phyloP scores from a whole-genome alignment of 1,140 invertebrate species.

The Neotoxoptera formosana region DNA sequence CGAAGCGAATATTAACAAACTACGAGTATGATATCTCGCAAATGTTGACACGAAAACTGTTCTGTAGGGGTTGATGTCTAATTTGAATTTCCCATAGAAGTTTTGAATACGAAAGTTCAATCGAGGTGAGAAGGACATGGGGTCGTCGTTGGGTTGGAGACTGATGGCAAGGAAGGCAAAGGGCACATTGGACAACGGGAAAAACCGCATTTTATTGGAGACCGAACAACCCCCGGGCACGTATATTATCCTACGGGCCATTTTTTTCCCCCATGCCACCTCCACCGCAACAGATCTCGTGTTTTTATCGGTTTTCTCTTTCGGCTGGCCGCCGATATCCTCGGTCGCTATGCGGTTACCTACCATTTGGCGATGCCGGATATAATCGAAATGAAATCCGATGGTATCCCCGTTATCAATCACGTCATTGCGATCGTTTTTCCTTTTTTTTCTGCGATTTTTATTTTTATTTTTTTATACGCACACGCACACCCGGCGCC shows the following conservation, averaged over 20 bases:
- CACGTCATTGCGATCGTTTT: constrained; percentile 40
- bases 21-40: not conserved
- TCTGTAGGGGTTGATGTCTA: not conserved
- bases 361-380: constrained; percentile 39
- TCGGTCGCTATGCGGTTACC: not conserved
- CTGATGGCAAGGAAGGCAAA: constrained; percentile 30
- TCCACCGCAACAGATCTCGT: not conserved
- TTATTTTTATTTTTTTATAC: constrained; percentile 32
- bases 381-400: constrained; percentile 55
- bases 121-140: constrained; percentile 17
- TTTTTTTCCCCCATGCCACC: not conserved
- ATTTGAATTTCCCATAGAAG: constrained; percentile 23
- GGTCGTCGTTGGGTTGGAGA: not conserved
- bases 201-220: constrained; percentile 42
- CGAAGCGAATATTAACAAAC: not conserved
- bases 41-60: not conserved
- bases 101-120: constrained; percentile 15
- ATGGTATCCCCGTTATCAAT: constrained; percentile 50
- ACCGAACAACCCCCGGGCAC: constrained; percentile 21
- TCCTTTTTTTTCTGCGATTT: constrained; percentile 22
- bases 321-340: not conserved
- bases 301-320: constrained; percentile 49
- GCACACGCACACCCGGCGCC: constrained; percentile 12
- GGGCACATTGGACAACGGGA: constrained; percentile 35
- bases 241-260: constrained; percentile 33